phyloP scores from a whole-genome alignment of 2,113 vertebrate species.

The Thomomys bottae region DNA sequence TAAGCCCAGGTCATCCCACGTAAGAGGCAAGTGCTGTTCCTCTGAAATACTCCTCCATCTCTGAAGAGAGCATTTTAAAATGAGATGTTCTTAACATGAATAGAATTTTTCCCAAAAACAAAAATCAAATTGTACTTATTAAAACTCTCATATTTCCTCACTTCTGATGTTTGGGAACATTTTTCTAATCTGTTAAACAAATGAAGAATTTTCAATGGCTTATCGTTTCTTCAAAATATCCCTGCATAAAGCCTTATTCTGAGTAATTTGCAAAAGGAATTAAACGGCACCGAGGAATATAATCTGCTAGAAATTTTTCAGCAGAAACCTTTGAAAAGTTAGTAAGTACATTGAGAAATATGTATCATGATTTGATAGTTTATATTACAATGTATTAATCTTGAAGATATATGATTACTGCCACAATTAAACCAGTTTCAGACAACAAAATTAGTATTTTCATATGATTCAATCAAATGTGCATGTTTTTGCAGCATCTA shows the following conservation, averaged over 20 bases:
- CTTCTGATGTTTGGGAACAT: constrained; percentile 3
- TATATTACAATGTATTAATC: not conserved
- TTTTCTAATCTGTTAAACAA: constrained; percentile 43
- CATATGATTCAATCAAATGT: not conserved
- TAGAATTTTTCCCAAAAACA: not conserved
- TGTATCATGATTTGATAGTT: not conserved
- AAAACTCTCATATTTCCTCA: not conserved
- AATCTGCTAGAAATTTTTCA: constrained; percentile 13
- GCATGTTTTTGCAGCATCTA: not conserved
- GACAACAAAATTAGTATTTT: not conserved
- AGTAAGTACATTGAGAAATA: not conserved
- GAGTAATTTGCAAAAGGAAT: constrained; percentile 1
- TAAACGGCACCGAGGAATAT: not conserved
- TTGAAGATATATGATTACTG: not conserved
- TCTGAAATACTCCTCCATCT: too few species aligned
- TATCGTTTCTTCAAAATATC: constrained; percentile 4
- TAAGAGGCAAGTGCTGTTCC: not conserved
- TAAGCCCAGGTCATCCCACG: not conserved
- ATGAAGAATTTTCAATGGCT: not conserved
- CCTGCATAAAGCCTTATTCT: not conserved
- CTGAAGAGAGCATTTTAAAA: constrained; percentile 22
- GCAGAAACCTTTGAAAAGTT: constrained; percentile 24
- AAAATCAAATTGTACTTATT: not conserved
- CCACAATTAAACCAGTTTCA: not conserved
- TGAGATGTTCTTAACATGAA: not conserved